Conservation (phyloP, 2,888 invertebrate genomes). For the Pristionchus mayeri region DNA sequence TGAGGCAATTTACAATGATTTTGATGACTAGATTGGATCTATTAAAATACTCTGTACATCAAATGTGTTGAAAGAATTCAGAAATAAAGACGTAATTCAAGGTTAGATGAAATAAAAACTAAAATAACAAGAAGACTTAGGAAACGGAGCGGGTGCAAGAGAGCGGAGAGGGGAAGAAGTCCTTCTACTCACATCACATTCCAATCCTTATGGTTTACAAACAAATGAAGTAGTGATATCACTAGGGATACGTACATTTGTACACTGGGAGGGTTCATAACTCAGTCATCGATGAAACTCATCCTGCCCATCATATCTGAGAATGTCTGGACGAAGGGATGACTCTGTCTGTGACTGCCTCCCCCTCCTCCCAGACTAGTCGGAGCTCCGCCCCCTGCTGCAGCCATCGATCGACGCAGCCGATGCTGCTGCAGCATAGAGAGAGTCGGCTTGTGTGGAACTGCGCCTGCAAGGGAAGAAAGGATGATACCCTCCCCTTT, state of each 20-base stretch:
- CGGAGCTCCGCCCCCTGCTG: conserved; percentile 4
- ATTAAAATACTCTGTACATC: conserved; percentile 21
- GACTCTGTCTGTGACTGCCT: neutral
- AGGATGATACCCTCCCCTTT: neutral
- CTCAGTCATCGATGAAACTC: conserved; percentile 43
- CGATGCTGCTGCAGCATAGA: conserved; percentile 44
- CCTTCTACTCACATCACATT: no score
- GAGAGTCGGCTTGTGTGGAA: neutral
- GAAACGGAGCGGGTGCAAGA: no score
- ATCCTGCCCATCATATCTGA: conserved; percentile 44
- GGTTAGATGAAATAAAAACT: neutral
- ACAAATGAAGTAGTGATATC: conserved; percentile 7
- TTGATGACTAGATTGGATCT: conserved; percentile 11
- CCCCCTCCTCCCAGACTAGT: neutral
- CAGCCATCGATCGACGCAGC: conserved; percentile 17
- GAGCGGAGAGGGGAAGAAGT: no score
- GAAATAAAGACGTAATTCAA: neutral
- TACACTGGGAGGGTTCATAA: neutral
- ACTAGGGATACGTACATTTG: conserved; percentile 4
- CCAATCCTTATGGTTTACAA: neutral
- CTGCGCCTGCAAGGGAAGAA: conserved; percentile 5
- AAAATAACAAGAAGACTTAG: no score
- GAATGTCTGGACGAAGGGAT: conserved; percentile 42
- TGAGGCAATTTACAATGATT: neutral
- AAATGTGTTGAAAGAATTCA: conserved; percentile 4